Conservation (phyloP, 2,888 invertebrate genomes). For the Chaitophorus viminalis region DNA sequence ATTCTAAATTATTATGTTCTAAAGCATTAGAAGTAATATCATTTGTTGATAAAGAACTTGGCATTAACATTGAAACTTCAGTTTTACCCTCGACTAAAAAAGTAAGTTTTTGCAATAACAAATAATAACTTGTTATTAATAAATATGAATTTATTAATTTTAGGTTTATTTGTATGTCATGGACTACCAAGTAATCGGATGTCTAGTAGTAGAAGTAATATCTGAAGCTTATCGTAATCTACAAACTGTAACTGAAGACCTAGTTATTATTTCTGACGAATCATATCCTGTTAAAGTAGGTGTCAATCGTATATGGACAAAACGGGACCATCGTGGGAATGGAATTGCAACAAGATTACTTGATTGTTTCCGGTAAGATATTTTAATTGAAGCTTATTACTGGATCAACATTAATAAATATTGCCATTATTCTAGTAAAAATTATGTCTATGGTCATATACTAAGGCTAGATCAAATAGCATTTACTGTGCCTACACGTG, state of each 20-base stretch:
- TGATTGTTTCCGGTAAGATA: slow-evolving; percentile 75
- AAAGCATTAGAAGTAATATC: slow-evolving; percentile 75
- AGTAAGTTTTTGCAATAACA: background rate
- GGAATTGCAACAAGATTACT: slow-evolving; percentile 80
- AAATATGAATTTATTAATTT: slow-evolving; percentile 64
- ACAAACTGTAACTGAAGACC: slow-evolving; percentile 67
- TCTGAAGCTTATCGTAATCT: slow-evolving; percentile 76
- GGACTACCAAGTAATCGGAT: slow-evolving; percentile 80
- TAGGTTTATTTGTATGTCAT: slow-evolving; percentile 81
- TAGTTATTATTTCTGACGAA: slow-evolving; percentile 82
- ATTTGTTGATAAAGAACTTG: slow-evolving; percentile 77
- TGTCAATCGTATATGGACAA: slow-evolving; percentile 87
- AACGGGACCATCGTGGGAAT: slow-evolving; percentile 74
- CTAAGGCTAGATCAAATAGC: slow-evolving; percentile 77
- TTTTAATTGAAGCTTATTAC: background rate
- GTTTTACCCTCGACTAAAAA: slow-evolving; percentile 44
- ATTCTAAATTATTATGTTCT: slow-evolving; percentile 72
- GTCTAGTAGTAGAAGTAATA: slow-evolving; percentile 79
- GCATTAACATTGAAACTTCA: slow-evolving; percentile 68
- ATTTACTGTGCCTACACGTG: slow-evolving; percentile 86
- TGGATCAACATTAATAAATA: slow-evolving; percentile 4
- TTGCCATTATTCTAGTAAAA: slow-evolving; percentile 70
- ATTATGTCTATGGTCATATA: slow-evolving; percentile 76
- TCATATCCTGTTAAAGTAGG: slow-evolving; percentile 82
- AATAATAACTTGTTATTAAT: background rate